Conservation (phyloP, 2,888 invertebrate genomes). For the Eilema depressum region DNA sequence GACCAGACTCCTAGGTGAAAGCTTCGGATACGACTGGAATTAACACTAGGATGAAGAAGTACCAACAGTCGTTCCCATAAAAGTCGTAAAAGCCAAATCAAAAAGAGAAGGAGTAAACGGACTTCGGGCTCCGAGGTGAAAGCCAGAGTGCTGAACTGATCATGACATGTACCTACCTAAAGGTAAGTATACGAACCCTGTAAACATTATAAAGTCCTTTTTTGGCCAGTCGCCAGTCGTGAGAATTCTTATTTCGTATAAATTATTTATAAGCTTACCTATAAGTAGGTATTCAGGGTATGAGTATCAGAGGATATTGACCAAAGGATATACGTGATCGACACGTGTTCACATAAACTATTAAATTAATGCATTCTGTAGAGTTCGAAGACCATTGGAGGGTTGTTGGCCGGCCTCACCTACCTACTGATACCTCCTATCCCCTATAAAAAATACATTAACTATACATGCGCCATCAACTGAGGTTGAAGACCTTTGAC, state of each 20-base stretch:
- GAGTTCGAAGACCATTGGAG: conserved; percentile 59
- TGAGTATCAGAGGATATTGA: conserved; percentile 16
- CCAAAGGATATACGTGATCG: conserved; percentile 22
- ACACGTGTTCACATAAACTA: conserved; percentile 29
- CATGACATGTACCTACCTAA: background rate
- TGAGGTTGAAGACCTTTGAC: conserved; percentile 65
- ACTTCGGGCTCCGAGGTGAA: too few species aligned
- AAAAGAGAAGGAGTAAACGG: too few species aligned
- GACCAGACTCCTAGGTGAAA: too few species aligned
- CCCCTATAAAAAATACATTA: conserved; percentile 51
- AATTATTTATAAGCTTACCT: conserved; percentile 5
- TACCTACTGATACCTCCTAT: conserved; percentile 41
- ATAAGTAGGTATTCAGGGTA: conserved; percentile 14
- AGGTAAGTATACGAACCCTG: background rate
- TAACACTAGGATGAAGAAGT: too few species aligned
- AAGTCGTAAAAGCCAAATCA: too few species aligned
- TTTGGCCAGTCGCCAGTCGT: background rate
- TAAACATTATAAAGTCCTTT: background rate
- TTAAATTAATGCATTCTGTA: conserved; percentile 45
- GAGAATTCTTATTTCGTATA: background rate
- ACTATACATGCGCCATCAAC: conserved; percentile 54
- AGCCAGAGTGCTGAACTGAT: too few species aligned
- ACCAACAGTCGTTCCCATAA: too few species aligned
- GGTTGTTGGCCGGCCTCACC: conserved; percentile 59
- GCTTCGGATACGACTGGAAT: too few species aligned